These are phyloP conservation scores for Alloplasta piceator DNA, from an alignment of 2,888 invertebrate genomes.

Conservation along the genomic window DNA sequence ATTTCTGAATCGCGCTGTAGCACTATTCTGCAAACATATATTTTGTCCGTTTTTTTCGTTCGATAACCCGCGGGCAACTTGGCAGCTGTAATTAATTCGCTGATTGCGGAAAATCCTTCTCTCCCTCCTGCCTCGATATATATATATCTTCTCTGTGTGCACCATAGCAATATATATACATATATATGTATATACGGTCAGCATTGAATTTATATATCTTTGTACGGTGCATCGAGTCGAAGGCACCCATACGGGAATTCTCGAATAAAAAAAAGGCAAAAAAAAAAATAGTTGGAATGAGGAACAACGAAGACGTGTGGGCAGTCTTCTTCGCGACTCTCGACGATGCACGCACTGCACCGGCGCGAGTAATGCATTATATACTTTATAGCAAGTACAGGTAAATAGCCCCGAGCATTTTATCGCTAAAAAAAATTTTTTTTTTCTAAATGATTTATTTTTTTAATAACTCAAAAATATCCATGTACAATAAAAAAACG, in stretches of 20 bases:
- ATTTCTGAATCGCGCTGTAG: background rate
- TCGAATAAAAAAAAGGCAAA: slow-evolving; percentile 35
- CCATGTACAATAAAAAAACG: too few relatives aligned
- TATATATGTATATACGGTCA: background rate
- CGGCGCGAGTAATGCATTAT: slow-evolving; percentile 16
- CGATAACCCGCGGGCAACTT: slow-evolving; percentile 12
- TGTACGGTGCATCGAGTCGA: background rate
- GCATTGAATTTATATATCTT: background rate
- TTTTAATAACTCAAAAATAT: too few relatives aligned
- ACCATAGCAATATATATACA: background rate
- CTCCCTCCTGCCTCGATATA: background rate
- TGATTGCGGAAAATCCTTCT: slow-evolving; percentile 49
- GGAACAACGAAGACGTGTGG: slow-evolving; percentile 54
- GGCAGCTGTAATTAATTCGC: slow-evolving; percentile 34
- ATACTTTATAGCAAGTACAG: too few relatives aligned
- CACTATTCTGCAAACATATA: background rate
- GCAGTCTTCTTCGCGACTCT: slow-evolving; percentile 29
- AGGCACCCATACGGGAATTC: slow-evolving; percentile 28
- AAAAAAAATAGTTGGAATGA: slow-evolving; percentile 43
- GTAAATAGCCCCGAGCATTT: background rate
- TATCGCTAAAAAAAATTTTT: background rate
- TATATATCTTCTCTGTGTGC: background rate
- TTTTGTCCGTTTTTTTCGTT: slow-evolving; percentile 1
- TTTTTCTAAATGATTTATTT: too few relatives aligned
- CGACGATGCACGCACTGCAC: slow-evolving; percentile 39